phyloP scores from a whole-genome alignment of 92 coral and sea anemone species.

The Siderastrea siderea region DNA sequence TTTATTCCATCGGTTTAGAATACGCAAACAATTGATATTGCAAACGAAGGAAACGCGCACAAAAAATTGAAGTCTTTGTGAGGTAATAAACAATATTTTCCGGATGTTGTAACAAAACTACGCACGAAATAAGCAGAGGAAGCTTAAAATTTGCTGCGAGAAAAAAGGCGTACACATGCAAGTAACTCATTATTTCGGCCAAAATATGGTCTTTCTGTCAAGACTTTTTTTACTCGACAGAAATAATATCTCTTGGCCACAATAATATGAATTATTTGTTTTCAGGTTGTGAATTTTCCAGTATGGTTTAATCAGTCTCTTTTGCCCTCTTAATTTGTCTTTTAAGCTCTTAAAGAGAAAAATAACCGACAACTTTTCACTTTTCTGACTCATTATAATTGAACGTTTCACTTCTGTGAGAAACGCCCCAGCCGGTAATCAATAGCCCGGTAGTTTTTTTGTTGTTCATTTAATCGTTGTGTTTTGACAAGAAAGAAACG shows the following conservation, averaged over 20 bases:
- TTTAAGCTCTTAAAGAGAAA: conserved; percentile 7
- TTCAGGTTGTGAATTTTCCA: not conserved
- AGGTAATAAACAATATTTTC: conserved; percentile 40
- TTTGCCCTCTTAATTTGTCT: conserved; percentile 21
- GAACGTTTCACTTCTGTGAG: conserved; percentile 22
- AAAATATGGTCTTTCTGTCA: too few species aligned
- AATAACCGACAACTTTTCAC: not conserved
- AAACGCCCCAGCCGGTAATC: conserved; percentile 21
- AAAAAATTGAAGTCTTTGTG: conserved; percentile 19
- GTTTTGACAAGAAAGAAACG: conserved; percentile 6
- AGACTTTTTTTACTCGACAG: too few species aligned
- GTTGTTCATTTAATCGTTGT: not conserved
- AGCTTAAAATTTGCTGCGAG: not conserved
- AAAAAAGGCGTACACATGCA: not conserved
- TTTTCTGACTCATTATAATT: conserved; percentile 8
- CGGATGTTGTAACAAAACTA: conserved; percentile 4
- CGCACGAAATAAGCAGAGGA: not conserved
- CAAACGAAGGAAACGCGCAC: conserved; percentile 34
- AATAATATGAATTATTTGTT: not conserved
- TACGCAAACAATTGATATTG: conserved; percentile 47
- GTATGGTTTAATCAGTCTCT: conserved; percentile 9
- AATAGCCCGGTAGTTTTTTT: not conserved
- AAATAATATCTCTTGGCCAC: too few species aligned
- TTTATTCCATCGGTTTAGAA: not conserved
- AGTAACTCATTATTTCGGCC: too few species aligned